Conservation (phyloP, 2,888 invertebrate genomes). For the Psylliodes chrysocephalus region DNA sequence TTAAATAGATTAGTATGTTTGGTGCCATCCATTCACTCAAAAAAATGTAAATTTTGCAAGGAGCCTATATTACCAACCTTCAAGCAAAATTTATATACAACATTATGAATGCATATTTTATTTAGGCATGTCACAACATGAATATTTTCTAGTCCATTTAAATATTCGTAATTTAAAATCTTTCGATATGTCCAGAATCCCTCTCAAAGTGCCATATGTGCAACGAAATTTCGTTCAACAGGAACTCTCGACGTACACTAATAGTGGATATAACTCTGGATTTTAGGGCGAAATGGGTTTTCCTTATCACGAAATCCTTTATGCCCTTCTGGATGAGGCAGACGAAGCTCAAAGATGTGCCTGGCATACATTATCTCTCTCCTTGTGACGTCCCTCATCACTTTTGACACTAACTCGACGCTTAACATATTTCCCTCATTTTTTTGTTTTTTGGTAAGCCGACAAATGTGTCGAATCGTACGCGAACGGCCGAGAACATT, state of each 20-base stretch:
- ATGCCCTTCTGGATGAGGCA: constrained; percentile 35
- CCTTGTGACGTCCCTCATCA: constrained; percentile 35
- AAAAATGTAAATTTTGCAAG: too few species aligned
- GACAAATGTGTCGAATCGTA: constrained; percentile 20
- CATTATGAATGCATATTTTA: too few species aligned
- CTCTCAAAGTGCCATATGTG: not conserved
- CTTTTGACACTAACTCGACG: constrained; percentile 32
- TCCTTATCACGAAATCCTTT: constrained; percentile 42
- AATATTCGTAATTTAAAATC: too few species aligned
- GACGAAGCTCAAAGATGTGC: constrained; percentile 34
- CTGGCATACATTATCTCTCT: constrained; percentile 38
- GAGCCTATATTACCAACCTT: too few species aligned
- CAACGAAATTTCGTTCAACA: not conserved
- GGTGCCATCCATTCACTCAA: too few species aligned
- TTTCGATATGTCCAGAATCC: not conserved
- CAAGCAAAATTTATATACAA: too few species aligned
- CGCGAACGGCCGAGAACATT: constrained; percentile 1
- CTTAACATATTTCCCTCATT: constrained; percentile 34
- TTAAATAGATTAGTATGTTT: too few species aligned
- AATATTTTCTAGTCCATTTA: too few species aligned
- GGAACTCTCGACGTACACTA: constrained; percentile 39
- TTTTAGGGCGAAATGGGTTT: constrained; percentile 43
- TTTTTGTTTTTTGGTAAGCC: constrained; percentile 20
- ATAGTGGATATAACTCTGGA: constrained; percentile 43
- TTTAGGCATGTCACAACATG: too few species aligned